phyloP scores from a whole-genome alignment of 2,113 vertebrate species.

The Mesembrinibis cayennensis region DNA sequence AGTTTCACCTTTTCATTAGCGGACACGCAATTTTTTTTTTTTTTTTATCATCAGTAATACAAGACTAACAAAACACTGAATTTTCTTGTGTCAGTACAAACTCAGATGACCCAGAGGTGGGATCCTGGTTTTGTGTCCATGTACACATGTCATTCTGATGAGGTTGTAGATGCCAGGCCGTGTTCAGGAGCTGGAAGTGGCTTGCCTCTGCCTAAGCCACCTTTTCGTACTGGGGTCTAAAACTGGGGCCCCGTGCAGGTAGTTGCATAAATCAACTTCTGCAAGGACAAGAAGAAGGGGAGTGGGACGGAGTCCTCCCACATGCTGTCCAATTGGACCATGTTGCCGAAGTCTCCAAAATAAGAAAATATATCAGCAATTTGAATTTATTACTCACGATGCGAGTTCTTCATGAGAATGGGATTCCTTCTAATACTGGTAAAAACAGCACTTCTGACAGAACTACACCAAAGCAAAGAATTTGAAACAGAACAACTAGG shows the following conservation, averaged over 20 bases:
- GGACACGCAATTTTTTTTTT: background rate
- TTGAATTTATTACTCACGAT: background rate
- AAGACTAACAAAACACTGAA: background rate
- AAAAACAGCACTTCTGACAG: background rate
- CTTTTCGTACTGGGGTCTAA: background rate
- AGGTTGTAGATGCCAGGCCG: background rate
- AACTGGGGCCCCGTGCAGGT: background rate
- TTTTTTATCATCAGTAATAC: background rate
- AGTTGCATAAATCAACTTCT: background rate
- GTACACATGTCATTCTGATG: background rate
- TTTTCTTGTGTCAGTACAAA: background rate
- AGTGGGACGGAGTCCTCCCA: background rate
- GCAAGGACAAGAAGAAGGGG: background rate
- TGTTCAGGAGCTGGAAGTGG: background rate
- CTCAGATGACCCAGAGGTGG: background rate
- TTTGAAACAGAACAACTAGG: background rate
- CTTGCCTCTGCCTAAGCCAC: background rate
- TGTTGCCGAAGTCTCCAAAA: background rate
- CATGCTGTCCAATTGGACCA: background rate
- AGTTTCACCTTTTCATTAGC: background rate
- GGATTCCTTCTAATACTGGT: background rate
- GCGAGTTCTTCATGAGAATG: background rate
- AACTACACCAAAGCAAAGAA: slow-evolving; percentile 1
- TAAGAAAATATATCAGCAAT: background rate
- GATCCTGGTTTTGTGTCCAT: background rate